These are phyloP conservation scores for human (Homo sapiens) DNA, from an alignment of 2,113 vertebrate species.

Conservation along the genomic window GRCh38 chr7:29410001-29410500, in stretches of 20 bases:
- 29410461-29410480: not conserved
- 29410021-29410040: not conserved
- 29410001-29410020: rapidly evolving
- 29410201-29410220: not conserved
- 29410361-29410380: not conserved
- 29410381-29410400: not conserved
- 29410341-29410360: not conserved
- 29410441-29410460: not conserved
- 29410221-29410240: not conserved
- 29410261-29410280: not conserved
- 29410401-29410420: not conserved
- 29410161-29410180: not conserved
- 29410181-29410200: not conserved
- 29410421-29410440: not conserved
- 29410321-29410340: not conserved
- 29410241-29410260: not conserved
- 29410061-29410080: not conserved
- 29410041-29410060: not conserved
- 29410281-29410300: not conserved
- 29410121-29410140: not conserved
- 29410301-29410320: not conserved
- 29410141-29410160: not conserved
- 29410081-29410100: not conserved
- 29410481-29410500: not conserved
- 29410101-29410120: not conserved